Base-by-base conservation (phyloP, 2,113 vertebrate species). In the Zeus faber region DNA sequence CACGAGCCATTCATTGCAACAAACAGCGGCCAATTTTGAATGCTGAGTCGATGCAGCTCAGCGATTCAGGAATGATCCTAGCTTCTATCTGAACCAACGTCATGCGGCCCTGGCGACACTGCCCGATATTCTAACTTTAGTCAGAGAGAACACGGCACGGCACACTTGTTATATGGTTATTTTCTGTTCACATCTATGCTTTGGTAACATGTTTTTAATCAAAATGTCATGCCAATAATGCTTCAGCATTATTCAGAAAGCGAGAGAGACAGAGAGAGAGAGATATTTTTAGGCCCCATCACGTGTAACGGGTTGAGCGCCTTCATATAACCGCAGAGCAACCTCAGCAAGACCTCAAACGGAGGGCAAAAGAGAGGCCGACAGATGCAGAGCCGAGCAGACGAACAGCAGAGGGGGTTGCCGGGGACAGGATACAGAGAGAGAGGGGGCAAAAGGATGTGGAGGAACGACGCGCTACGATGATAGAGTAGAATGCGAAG, bases 31-130 rank as follows among this genome's bases (percentile, higher is more conserved):
- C 6, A 10, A 24, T 16, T 35, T 39, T 5, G n/a, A 18, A 45
- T 61, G 76, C 74, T 76, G 80, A 82, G 62, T 83, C 76, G 73
- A 54, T 62, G 44, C 35, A 40, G 69, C 57, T 33, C 27, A 62
- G 54, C 58, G 41, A 60, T 70, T 81, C 70, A 1, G 62, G 74
- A 77, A 73, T 20, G 54, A 68, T 63, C 73, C 57, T 6, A 35
- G 11, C 2, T 49, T 48, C 41, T 49, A 48, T 59, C 43, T 66
- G 39, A 75, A 57, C 55, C 41, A 23, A 20, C 51, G n/a, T n/a
- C n/a, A n/a, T n/a, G n/a, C n/a, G n/a, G n/a, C n/a, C n/a, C n/a
- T n/a, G n/a, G n/a, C n/a, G n/a, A n/a, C n/a, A n/a, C n/a, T n/a
- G n/a, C n/a, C n/a, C n/a, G n/a, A n/a, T n/a, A n/a, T n/a, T n/a